Percentiles rank a stretch among this genome's conserved stretches.
phyloP scores from a whole-genome alignment of 2,888 invertebrate species.

The Trypoxylon attenuatum region DNA sequence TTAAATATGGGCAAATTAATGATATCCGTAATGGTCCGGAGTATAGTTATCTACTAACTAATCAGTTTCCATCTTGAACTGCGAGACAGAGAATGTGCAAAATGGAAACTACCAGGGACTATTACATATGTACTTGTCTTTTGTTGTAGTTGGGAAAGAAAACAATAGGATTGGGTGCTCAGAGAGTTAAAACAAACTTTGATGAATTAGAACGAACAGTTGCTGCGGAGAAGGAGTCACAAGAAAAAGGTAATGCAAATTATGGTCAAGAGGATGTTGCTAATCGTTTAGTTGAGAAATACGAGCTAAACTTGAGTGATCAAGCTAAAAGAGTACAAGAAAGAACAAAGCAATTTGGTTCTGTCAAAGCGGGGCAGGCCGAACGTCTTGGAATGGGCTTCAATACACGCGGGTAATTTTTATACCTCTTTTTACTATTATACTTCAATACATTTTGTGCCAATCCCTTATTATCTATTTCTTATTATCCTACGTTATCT shows the following conservation, averaged over 20 bases:
- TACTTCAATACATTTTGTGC: not conserved
- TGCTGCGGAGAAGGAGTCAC: conserved; percentile 77
- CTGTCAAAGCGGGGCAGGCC: conserved; percentile 89
- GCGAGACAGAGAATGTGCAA: too few relatives aligned
- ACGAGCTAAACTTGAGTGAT: conserved; percentile 81
- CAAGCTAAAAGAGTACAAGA: conserved; percentile 84
- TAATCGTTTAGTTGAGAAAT: conserved; percentile 81
- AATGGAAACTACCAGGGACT: too few relatives aligned
- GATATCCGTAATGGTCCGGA: not conserved
- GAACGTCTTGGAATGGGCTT: conserved; percentile 97
- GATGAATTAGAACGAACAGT: conserved; percentile 95
- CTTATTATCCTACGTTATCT: too few relatives aligned
- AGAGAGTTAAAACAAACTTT: conserved; percentile 95
- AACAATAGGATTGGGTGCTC: conserved; percentile 90
- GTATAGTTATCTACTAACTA: not conserved
- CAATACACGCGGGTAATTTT: conserved; percentile 75
- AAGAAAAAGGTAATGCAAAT: conserved; percentile 75
- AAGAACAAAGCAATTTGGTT: conserved; percentile 83
- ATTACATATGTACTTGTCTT: not conserved
- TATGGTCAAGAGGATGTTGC: conserved; percentile 84
- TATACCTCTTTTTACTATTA: conserved; percentile 10
- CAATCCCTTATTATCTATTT: too few relatives aligned
- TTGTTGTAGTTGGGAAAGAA: conserved; percentile 86
- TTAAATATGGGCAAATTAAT: conserved; percentile 11
- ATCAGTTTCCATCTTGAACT: too few relatives aligned